Evolutionary conservation across 2,113 vertebrate species (phyloP), one percentile per base, ranked within the genome.

Genomic region (Silurus glanis): DNA sequence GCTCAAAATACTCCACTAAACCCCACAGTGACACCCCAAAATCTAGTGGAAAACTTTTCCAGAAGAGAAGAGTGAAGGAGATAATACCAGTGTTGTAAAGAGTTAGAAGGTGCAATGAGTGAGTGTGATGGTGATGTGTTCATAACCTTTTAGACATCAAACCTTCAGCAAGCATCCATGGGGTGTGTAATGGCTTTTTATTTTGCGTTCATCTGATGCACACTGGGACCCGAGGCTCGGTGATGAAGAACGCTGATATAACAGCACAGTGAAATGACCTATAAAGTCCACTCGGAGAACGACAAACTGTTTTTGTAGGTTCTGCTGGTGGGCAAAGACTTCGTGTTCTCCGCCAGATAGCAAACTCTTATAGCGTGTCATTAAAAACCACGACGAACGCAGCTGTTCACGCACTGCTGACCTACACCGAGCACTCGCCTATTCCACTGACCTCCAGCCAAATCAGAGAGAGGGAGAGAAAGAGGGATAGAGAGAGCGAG

Each of bases 381-480:
- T 83, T 88, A 75, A 83, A 83, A 86, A 64, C 75, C 88, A 56
- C 67, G 25, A 56, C 66, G 71, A 84, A 83, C 86, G 74, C 87
- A 80, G 74, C 82, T 66, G 75, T 78, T 79, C 80, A 83, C 14
- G 51, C 80, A 49, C 88, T 67, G 67, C 85, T 66, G 85, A 85
- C n/a, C 61, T 59, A 67, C 69, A 89, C 61, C 37, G 85, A 86
- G 59, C 58, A 23, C 19, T 83, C 66, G 79, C 81, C 69, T 28
- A 74, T 81, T 83, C 74, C 69, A 28, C 81, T 81, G 55, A 47
- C 69, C 88, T 80, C 71, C 49, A 75, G 64, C 62, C 9, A 45
- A 61, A 82, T 61, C 5, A 6, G 21, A 49, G 5, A 10, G 55
- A 19, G 45, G 9, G 51, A 25, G 58, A 56, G 71, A 79, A n/a